Conservation (phyloP, 2,888 invertebrate genomes). For the Archaeoteleia sp. region DNA sequence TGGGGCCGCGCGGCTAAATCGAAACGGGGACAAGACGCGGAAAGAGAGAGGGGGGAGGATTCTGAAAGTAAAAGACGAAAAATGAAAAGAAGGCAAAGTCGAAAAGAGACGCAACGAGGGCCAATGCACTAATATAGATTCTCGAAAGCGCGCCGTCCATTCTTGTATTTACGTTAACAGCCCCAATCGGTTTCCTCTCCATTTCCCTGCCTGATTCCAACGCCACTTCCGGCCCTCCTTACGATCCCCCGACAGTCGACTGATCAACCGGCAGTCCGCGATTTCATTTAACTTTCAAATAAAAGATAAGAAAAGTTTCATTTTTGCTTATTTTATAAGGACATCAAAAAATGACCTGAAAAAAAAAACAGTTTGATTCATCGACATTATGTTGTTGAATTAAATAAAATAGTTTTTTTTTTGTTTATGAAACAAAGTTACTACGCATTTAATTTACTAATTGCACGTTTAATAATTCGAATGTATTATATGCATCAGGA, state of each 20-base stretch:
- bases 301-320: no score
- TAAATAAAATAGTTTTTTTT: no score
- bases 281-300: no score
- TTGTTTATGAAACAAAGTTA: no score
- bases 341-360: no score
- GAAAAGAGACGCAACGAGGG: slow-evolving; percentile 35
- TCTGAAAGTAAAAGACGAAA: slow-evolving; percentile 26
- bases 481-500: no score
- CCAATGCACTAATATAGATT: slow-evolving; percentile 68
- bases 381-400: no score
- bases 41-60: slow-evolving; percentile 18
- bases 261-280: no score
- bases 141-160: slow-evolving; percentile 62
- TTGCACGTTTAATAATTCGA: no score
- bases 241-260: not conserved
- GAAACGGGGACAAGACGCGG: slow-evolving; percentile 28
- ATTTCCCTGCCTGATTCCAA: slow-evolving; percentile 56
- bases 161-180: slow-evolving; percentile 67
- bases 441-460: no score
- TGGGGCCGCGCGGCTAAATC: slow-evolving; percentile 19
- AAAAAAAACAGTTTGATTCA: no score
- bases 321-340: no score
- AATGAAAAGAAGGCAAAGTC: slow-evolving; percentile 24
- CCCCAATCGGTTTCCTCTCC: slow-evolving; percentile 66
- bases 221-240: not conserved